Base-by-base conservation (phyloP, 1,140 invertebrate species). In the Muscidifurax raptorellus region DNA sequence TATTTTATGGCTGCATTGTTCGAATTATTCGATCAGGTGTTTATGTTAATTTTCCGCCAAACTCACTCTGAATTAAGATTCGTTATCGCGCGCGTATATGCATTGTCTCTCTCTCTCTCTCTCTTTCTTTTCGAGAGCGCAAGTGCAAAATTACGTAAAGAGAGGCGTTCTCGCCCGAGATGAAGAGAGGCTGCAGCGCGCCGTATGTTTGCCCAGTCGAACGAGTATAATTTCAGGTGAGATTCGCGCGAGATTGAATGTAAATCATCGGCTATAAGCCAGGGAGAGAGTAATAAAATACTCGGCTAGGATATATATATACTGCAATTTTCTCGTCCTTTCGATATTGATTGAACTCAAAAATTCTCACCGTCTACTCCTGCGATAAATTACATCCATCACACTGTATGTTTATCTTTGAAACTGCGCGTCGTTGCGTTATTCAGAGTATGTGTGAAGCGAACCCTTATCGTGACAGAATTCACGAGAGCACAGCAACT, bases 1-100 rank as follows among this genome's bases (percentile, higher is more conserved):
- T 75, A 82, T 66, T 82, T 82, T 82, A 82, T 40, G 47, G n/a
- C 47, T 76, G 80, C 28, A 82, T 82, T 82, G 80, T 82, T 82
- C 72, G 52, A 75, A 76, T 64, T 30, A 64, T 74, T 44, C 32
- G 44, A 75, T 76, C 80, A 52, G n/a, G 72, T 40, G 52, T 36
- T 59, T 59, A 66, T 82, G 52, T 28, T 76, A 75, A 82, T 82
- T 40, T 40, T 52, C 44, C 32, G 27, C 22, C 52, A 22, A 59
- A 59, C 52, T 59, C 52, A n/a, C 52, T 59, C 52, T n/a, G 25
- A 30, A 69, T 69, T 30, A 30, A 69, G 67, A 69, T 69, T n/a
- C n/a, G 67, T 30, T 69, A 69, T 69, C 67, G 25, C 47, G 1
- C 47, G 0, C 1, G 18, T 59, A 18, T n/a, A 18, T 59, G 22